phyloP scores from a whole-genome alignment of 2,888 invertebrate species.

The Sipha maydis region DNA sequence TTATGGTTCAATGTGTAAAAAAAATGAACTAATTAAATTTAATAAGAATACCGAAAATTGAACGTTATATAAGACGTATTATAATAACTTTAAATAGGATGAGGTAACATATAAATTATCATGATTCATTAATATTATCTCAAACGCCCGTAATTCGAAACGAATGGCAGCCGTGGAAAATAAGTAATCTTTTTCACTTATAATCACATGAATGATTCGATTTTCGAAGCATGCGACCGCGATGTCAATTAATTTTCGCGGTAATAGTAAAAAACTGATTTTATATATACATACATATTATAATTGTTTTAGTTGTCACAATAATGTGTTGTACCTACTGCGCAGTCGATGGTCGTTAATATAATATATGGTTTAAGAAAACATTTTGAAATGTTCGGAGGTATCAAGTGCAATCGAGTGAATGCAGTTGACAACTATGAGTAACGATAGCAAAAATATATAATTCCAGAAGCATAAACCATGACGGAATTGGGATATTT shows the following conservation, averaged over 20 bases:
- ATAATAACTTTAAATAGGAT: too few relatives aligned
- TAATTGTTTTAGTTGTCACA: neutral
- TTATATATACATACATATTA: neutral
- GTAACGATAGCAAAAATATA: conserved; percentile 1
- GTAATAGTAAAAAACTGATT: neutral
- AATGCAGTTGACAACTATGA: conserved; percentile 28
- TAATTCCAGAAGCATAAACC: conserved; percentile 18
- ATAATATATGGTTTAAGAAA: neutral
- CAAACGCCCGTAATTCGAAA: too few relatives aligned
- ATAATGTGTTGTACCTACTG: neutral
- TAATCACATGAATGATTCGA: too few relatives aligned
- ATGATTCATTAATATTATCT: too few relatives aligned
- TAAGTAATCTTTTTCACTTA: too few relatives aligned
- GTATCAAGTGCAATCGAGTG: conserved; percentile 21
- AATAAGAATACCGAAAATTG: too few relatives aligned
- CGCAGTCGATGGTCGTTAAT: neutral
- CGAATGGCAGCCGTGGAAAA: too few relatives aligned
- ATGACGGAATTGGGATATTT: conserved; percentile 23
- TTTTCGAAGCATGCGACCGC: too few relatives aligned
- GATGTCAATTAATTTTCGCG: neutral
- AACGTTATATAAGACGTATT: too few relatives aligned
- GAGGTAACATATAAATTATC: too few relatives aligned
- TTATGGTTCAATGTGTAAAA: too few relatives aligned
- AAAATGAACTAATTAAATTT: too few relatives aligned
- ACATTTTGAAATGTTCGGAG: conserved; percentile 1